phyloP scores from a whole-genome alignment of 2,888 invertebrate species.

The Limnephilus rhombicus region DNA sequence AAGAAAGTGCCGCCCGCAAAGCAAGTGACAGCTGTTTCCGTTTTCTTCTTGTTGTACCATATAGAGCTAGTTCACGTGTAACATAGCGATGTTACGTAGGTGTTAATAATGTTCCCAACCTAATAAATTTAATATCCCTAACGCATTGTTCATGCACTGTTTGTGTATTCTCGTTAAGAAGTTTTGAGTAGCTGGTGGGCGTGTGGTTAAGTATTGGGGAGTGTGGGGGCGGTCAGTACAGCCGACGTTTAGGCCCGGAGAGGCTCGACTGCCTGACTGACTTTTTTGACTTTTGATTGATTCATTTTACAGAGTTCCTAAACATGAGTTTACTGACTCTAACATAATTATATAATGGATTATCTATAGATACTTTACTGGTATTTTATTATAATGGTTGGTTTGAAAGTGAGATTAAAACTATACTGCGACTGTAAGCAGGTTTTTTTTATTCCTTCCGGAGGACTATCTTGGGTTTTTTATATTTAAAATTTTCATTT shows the following conservation, averaged over 20 bases:
- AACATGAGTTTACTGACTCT: too few species aligned
- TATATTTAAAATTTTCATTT: too few species aligned
- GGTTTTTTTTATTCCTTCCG: too few species aligned
- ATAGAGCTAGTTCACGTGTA: background rate
- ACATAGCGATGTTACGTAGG: background rate
- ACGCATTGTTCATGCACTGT: background rate
- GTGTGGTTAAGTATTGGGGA: too few species aligned
- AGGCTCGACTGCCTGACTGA: background rate
- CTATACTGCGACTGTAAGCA: too few species aligned
- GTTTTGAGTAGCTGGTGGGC: background rate
- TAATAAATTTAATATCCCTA: background rate
- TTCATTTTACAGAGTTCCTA: too few species aligned
- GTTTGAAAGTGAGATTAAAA: too few species aligned
- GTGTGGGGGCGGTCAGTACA: background rate
- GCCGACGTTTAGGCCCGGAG: background rate
- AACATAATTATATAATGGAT: too few species aligned
- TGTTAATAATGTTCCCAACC: background rate
- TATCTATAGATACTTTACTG: too few species aligned
- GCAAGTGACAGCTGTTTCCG: slow-evolving; percentile 13
- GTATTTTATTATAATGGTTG: too few species aligned
- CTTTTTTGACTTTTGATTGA: too few species aligned
- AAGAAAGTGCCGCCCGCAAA: slow-evolving; percentile 18
- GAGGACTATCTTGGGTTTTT: too few species aligned
- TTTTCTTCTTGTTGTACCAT: background rate
- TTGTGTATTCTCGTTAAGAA: background rate